phyloP scores from a whole-genome alignment of 2,888 invertebrate species.

The Athalia rosae region DNA sequence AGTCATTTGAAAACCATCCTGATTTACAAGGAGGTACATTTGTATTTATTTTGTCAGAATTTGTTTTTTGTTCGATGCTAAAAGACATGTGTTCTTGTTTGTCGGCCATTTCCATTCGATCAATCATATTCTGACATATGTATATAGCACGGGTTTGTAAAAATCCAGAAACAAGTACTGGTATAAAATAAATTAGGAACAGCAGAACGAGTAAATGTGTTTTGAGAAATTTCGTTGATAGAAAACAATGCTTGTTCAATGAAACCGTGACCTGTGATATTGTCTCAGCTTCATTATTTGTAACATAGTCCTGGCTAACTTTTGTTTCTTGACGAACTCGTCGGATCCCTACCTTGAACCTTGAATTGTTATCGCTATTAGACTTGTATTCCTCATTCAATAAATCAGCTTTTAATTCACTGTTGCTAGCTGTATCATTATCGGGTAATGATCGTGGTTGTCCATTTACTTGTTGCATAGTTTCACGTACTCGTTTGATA shows the following conservation, averaged over 20 bases:
- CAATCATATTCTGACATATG: conserved; percentile 48
- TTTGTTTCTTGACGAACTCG: background rate
- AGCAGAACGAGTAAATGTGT: conserved; percentile 62
- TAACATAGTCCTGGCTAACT: background rate
- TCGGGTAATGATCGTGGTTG: conserved; percentile 31
- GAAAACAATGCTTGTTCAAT: conserved; percentile 57
- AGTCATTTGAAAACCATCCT: conserved; percentile 17
- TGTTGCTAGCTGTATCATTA: conserved; percentile 30
- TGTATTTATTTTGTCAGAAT: background rate
- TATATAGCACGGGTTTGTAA: conserved; percentile 52
- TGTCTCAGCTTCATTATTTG: background rate
- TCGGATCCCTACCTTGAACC: background rate
- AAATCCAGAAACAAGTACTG: conserved; percentile 58
- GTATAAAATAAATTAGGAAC: conserved; percentile 63
- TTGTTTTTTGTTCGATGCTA: background rate
- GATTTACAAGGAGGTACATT: conserved; percentile 1
- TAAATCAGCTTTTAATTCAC: background rate
- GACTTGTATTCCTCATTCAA: background rate
- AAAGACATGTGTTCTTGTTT: conserved; percentile 26
- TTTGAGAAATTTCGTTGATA: conserved; percentile 62
- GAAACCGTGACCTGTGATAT: conserved; percentile 19
- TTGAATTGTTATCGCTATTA: background rate
- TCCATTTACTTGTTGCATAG: conserved; percentile 45
- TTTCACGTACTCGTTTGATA: conserved; percentile 59
- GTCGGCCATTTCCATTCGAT: conserved; percentile 51